Evolutionary conservation across 2,797 vertebrate species (phyloP).

Genomic region (Acridotheres tristis): DNA sequence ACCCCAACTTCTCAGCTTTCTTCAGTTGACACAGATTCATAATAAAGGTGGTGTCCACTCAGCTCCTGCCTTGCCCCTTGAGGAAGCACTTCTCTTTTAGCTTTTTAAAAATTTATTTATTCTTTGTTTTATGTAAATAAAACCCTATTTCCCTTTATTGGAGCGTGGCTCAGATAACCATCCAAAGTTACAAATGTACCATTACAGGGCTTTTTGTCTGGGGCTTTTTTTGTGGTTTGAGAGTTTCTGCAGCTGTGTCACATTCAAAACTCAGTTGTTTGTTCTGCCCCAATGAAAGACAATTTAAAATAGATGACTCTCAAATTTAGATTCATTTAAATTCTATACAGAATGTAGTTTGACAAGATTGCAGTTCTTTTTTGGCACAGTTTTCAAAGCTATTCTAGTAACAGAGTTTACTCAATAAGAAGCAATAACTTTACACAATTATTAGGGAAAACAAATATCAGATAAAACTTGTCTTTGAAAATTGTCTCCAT

Average conservation of each 20-base stretch:
- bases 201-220: not conserved
- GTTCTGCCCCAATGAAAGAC: not conserved
- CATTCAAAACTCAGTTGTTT: not conserved
- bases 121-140: not conserved
- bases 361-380: not conserved
- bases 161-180: not conserved
- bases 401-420: not conserved
- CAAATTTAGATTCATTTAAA: slow-evolving; percentile 12
- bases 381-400: not conserved
- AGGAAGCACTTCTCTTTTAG: not conserved
- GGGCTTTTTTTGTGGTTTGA: not conserved
- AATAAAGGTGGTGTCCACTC: not conserved
- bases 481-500: not conserved
- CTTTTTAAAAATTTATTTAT: not conserved
- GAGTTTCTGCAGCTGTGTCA: not conserved
- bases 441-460: not conserved
- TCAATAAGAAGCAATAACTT: not conserved
- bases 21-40: not conserved
- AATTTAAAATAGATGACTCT: slow-evolving; percentile 21
- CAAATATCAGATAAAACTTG: not conserved
- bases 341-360: not conserved
- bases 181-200: not conserved
- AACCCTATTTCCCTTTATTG: not conserved
- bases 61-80: not conserved
- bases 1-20: not conserved